Evolutionary conservation across 2,888 invertebrate genomes (phyloP).

Genomic region (Glyphotaelius pellucidus): DNA sequence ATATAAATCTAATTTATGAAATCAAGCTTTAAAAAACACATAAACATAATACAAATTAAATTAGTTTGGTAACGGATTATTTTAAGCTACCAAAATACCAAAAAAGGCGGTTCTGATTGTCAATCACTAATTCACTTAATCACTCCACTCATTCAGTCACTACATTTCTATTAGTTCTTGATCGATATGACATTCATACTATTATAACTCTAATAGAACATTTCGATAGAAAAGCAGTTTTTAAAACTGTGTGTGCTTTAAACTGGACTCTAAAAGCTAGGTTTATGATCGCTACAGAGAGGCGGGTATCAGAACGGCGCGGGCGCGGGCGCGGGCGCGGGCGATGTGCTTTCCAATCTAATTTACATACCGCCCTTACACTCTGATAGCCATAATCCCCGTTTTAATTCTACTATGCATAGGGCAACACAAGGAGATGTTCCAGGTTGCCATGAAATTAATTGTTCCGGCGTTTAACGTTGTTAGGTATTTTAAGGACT

Average conservation of each 20-base stretch:
- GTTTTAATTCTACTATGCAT: constrained; percentile 55
- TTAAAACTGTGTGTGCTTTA: not conserved
- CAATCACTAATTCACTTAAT: too few relatives aligned
- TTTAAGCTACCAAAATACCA: too few relatives aligned
- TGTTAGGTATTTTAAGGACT: constrained; percentile 2
- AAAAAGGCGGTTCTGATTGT: too few relatives aligned
- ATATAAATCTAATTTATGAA: not conserved
- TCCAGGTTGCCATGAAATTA: constrained; percentile 20
- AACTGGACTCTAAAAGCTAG: not conserved
- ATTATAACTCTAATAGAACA: not conserved
- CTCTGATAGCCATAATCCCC: constrained; percentile 59
- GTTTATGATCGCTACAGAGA: not conserved
- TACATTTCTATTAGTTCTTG: not conserved
- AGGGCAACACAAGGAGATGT: constrained; percentile 7
- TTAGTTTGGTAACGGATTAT: too few relatives aligned
- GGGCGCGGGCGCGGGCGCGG: not conserved
- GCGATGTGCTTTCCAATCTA: constrained; percentile 50
- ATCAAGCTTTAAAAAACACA: not conserved
- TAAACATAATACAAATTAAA: too few relatives aligned
- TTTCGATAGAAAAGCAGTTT: not conserved
- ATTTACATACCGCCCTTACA: constrained; percentile 57
- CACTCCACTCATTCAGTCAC: not conserved
- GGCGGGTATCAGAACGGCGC: not conserved
- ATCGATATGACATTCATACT: not conserved
- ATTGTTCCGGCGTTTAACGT: constrained; percentile 38